Evolutionary conservation across 2,797 vertebrate species (phyloP).

Genomic region (Ataeniobius toweri): DNA sequence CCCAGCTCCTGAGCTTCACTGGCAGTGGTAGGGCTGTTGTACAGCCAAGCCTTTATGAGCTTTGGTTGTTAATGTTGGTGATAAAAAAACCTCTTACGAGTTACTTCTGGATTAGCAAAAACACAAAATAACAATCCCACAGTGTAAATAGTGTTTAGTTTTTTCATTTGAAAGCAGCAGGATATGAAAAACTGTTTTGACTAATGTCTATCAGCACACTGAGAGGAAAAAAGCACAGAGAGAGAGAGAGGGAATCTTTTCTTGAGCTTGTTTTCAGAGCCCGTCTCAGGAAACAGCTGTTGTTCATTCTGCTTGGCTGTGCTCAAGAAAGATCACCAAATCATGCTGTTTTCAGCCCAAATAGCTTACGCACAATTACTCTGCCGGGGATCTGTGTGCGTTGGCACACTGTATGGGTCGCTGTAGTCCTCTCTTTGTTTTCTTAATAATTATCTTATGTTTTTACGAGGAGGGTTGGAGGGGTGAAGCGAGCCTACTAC

Average conservation of each 20-base stretch:
- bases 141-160: constrained; percentile 20
- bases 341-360: constrained; percentile 86
- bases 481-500: constrained; percentile 55
- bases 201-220: constrained; percentile 49
- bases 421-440: constrained; percentile 86
- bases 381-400: constrained; percentile 86
- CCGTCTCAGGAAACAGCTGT: constrained; percentile 81
- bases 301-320: constrained; percentile 85
- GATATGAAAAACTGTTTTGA: constrained; percentile 36
- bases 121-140: constrained; percentile 32
- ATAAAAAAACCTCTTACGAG: constrained; percentile 53
- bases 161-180: constrained; percentile 21
- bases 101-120: constrained; percentile 43
- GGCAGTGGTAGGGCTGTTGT: constrained; percentile 53
- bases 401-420: constrained; percentile 74
- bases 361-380: constrained; percentile 87
- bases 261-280: constrained; percentile 69
- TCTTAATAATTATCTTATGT: constrained; percentile 89
- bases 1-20: constrained; percentile 58
- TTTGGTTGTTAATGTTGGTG: constrained; percentile 48
- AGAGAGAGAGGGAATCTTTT: constrained; percentile 41
- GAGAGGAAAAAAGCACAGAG: constrained; percentile 18
- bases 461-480: constrained; percentile 51
- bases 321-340: constrained; percentile 83
- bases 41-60: constrained; percentile 67